Conservation (phyloP, 2,113 vertebrate genomes). For the Melanotaenia duboulayi region DNA sequence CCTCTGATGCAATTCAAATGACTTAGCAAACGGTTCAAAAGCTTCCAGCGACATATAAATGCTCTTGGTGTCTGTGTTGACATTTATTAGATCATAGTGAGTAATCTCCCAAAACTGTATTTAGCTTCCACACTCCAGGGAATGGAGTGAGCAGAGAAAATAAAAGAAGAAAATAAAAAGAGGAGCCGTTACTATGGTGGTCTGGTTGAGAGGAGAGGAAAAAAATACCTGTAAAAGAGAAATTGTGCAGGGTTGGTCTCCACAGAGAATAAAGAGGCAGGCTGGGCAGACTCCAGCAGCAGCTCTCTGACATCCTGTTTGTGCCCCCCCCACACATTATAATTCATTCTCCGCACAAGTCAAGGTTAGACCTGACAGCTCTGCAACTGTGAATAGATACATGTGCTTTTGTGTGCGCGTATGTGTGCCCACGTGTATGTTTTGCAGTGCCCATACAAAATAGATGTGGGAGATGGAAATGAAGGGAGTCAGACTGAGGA, state of each 20-base stretch:
- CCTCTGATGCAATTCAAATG: background rate
- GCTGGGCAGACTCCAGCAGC: conserved; percentile 47
- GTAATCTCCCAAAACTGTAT: conserved; percentile 17
- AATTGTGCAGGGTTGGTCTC: conserved; percentile 50
- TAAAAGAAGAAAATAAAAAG: background rate
- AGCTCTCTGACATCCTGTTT: conserved; percentile 68
- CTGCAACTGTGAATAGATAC: conserved; percentile 48
- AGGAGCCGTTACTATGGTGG: conserved; percentile 1
- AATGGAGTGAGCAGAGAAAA: background rate
- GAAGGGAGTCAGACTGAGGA: conserved; percentile 38
- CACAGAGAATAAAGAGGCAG: conserved; percentile 46
- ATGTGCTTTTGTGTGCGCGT: conserved; percentile 27
- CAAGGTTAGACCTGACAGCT: conserved; percentile 74
- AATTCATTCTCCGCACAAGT: conserved; percentile 58
- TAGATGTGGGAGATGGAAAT: conserved; percentile 51
- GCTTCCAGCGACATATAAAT: background rate
- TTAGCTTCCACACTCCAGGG: conserved; percentile 18
- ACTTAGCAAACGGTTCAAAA: conserved; percentile 5
- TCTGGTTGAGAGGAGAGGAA: conserved; percentile 2
- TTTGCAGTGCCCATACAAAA: conserved; percentile 43
- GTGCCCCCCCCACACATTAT: conserved; percentile 62
- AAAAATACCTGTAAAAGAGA: conserved; percentile 30
- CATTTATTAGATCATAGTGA: background rate
- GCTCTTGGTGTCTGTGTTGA: background rate
- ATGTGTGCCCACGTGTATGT: conserved; percentile 27